phyloP scores from a whole-genome alignment of 2,888 invertebrate genomes.

The Corythucha ciliata region DNA sequence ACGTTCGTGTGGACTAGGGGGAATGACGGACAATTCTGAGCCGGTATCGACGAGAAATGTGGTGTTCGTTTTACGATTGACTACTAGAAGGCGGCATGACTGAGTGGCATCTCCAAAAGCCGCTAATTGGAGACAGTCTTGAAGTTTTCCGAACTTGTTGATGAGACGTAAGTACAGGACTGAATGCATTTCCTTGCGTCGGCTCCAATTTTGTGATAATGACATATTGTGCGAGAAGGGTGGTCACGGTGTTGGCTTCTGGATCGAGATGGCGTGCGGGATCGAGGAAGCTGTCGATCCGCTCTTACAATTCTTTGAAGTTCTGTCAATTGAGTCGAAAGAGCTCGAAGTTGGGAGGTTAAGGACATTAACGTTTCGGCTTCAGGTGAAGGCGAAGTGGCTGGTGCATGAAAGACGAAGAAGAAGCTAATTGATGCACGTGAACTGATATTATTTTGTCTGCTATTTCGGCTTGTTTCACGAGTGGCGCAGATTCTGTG shows the following conservation, averaged over 20 bases:
- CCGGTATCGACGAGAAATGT: constrained; percentile 15
- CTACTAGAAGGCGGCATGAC: constrained; percentile 1
- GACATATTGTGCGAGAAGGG: background rate
- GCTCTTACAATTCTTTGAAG: too few species aligned
- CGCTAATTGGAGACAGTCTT: constrained; percentile 4
- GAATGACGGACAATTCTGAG: constrained; percentile 5
- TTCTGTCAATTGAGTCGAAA: too few species aligned
- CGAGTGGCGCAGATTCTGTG: background rate
- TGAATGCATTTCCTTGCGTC: background rate
- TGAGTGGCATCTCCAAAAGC: background rate
- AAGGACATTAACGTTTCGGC: background rate
- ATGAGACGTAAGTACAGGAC: background rate
- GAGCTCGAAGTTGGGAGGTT: background rate
- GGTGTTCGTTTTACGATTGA: constrained; percentile 16
- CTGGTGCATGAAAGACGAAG: background rate
- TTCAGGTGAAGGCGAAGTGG: background rate
- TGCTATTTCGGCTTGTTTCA: constrained; percentile 9
- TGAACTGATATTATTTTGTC: constrained; percentile 10
- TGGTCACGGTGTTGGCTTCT: background rate
- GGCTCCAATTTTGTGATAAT: background rate
- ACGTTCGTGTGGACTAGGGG: too few species aligned
- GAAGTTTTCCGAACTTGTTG: background rate
- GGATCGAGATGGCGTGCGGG: background rate
- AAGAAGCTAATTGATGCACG: background rate
- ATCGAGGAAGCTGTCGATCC: too few species aligned